These are phyloP conservation scores for Tapirus terrestris DNA, from an alignment of 2,113 vertebrate species.

Conservation along the genomic window DNA sequence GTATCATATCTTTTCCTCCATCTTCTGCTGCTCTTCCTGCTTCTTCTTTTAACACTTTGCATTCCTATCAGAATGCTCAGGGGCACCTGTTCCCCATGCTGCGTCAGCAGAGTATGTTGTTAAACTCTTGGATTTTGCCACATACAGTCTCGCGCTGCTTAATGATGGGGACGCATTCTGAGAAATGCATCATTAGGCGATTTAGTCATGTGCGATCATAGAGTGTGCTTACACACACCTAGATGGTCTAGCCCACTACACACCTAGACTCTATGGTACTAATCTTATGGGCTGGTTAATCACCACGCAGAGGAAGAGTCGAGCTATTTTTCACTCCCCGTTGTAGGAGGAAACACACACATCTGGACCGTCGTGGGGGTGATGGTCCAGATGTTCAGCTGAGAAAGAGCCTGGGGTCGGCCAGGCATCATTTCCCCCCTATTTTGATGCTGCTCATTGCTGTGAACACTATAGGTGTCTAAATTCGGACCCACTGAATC, in stretches of 20 bases:
- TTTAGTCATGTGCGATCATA: too few species aligned
- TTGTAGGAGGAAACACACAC: slow-evolving; percentile 54
- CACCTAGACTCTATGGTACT: too few species aligned
- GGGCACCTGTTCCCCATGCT: background rate
- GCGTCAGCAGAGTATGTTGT: background rate
- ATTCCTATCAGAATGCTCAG: too few species aligned
- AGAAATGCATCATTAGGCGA: too few species aligned
- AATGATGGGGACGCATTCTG: too few species aligned
- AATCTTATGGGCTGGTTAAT: background rate
- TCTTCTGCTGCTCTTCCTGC: background rate
- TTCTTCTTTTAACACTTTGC: background rate
- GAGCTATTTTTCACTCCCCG: background rate
- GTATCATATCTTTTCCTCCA: accelerated
- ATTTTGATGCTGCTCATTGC: background rate
- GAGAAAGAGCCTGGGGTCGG: background rate
- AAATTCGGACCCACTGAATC: slow-evolving; percentile 29
- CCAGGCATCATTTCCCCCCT: background rate
- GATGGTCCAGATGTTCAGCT: background rate
- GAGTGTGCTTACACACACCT: too few species aligned
- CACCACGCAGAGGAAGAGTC: accelerated
- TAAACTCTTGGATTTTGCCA: too few species aligned
- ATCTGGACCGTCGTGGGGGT: background rate
- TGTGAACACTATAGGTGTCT: background rate
- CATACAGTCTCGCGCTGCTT: too few species aligned
- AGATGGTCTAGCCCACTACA: too few species aligned